Percentiles rank a stretch among this genome's conserved stretches.
Evolutionary conservation across 2,113 vertebrate genomes (phyloP).

Genomic region (Peromyscus leucopus): DNA sequence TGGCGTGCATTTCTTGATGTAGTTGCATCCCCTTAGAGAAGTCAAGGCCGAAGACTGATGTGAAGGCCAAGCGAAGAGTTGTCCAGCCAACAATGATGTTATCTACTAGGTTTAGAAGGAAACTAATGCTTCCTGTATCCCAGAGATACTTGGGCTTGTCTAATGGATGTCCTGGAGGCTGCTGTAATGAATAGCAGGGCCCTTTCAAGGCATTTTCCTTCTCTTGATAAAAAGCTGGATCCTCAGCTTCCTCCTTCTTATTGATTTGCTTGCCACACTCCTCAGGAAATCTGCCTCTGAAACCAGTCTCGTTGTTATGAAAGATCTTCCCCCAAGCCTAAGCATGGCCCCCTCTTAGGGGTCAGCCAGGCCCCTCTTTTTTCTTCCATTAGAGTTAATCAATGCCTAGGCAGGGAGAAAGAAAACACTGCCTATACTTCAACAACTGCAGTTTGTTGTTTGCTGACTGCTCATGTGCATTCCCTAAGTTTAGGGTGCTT

Average conservation of each 20-base stretch:
- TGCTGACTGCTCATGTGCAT: not conserved
- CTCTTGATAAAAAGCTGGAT: constrained; percentile 33
- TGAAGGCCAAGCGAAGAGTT: not conserved
- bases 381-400: not conserved
- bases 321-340: not conserved
- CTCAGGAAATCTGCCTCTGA: constrained; percentile 41
- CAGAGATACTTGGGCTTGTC: not conserved
- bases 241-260: not conserved
- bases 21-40: not conserved
- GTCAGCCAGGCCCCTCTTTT: not conserved
- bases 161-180: not conserved
- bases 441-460: not conserved
- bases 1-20: not conserved
- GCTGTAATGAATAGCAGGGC: not conserved
- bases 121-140: not conserved
- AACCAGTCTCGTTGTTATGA: not conserved
- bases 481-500: not conserved
- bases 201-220: not conserved
- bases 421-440: not conserved
- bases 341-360: not conserved
- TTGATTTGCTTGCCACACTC: constrained; percentile 35
- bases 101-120: not conserved
- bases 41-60: not conserved
- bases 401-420: not conserved
- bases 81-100: not conserved